Conservation (phyloP, 2,113 vertebrate genomes). For the Chloropsis cyanopogon region DNA sequence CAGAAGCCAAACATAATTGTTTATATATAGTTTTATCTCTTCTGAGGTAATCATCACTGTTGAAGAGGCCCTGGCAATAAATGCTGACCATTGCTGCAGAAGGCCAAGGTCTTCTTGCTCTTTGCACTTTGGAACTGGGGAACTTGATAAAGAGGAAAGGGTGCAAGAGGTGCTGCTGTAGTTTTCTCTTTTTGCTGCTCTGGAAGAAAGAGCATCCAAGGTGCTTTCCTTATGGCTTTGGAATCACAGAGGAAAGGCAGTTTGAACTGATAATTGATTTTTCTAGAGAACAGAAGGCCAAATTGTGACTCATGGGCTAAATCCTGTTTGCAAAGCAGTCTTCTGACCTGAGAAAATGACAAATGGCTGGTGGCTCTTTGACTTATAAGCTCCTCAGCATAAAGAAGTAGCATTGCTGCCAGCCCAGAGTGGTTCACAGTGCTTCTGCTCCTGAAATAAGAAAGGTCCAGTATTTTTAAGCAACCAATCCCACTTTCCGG, state of each 20-base stretch:
- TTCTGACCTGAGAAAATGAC: slow-evolving; percentile 1
- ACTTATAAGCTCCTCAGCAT: not conserved
- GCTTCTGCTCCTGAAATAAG: not conserved
- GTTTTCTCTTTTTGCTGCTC: not conserved
- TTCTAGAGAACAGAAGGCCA: not conserved
- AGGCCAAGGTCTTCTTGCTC: not conserved
- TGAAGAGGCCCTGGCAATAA: not conserved
- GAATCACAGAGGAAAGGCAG: not conserved
- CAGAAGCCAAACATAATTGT: not conserved
- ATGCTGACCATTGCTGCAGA: not conserved
- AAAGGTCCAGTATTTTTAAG: not conserved
- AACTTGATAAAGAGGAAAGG: not conserved
- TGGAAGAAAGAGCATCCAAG: not conserved
- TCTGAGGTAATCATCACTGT: not conserved
- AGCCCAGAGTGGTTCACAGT: not conserved
- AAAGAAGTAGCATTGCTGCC: not conserved
- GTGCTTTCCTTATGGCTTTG: not conserved
- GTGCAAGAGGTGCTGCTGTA: not conserved
- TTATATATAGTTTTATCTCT: not conserved
- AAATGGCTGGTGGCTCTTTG: not conserved
- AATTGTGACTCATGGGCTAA: slow-evolving; percentile 16
- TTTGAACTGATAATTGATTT: not conserved
- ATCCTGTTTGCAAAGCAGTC: not conserved
- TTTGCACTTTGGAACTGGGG: not conserved
- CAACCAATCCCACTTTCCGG: not conserved